phyloP scores from a whole-genome alignment of 1,140 invertebrate species.

The Planococcus citri region DNA sequence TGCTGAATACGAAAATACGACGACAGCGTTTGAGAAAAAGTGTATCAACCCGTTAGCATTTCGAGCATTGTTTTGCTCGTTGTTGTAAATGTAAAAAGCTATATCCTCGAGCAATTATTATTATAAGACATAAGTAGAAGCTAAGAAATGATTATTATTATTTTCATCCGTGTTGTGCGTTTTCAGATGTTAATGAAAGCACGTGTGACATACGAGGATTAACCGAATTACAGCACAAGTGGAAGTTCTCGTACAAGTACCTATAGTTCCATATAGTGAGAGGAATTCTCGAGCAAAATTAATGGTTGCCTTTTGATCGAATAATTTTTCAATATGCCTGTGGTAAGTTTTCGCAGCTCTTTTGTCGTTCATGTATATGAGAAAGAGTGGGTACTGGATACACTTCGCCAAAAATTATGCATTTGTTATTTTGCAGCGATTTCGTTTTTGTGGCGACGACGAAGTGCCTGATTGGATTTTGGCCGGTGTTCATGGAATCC shows the following conservation, averaged over 20 bases:
- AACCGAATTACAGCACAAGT: neutral
- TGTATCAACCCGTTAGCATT: neutral
- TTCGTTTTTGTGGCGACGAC: slow-evolving; percentile 12
- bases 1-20: no score
- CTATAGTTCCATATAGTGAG: neutral
- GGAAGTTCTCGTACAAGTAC: neutral
- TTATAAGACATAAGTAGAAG: neutral
- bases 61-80: neutral
- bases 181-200: slow-evolving; percentile 2
- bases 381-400: no score
- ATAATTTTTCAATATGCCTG: slow-evolving; percentile 9
- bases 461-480: slow-evolving; percentile 13
- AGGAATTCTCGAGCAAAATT: neutral
- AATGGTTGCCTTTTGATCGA: neutral
- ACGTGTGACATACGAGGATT: neutral
- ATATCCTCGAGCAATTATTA: neutral
- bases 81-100: neutral
- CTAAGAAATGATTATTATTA: slow-evolving; percentile 4
- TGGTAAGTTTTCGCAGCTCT: neutral
- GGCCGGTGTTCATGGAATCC: neutral
- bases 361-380: no score
- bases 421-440: neutral
- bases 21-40: no score
- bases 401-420: no score
- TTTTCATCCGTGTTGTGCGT: neutral